Conservation (phyloP, 64 coral and sea anemone species). For the Montipora cactus region DNA sequence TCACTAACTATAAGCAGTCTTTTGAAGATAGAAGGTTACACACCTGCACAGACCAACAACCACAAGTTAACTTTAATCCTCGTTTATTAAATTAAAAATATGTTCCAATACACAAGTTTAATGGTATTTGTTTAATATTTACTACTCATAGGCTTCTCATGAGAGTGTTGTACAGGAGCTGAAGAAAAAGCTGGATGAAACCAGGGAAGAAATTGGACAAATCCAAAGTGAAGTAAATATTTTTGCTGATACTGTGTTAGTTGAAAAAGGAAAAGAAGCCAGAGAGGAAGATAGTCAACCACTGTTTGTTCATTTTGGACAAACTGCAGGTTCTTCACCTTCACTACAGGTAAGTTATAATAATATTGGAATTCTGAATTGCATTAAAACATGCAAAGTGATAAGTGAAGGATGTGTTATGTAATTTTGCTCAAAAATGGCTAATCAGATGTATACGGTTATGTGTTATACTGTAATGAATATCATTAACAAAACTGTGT, state of each 20-base stretch:
- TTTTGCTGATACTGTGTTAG: background rate
- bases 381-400: background rate
- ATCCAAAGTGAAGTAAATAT: slow-evolving; percentile 12
- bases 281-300: background rate
- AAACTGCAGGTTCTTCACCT: background rate
- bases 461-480: too few relatives aligned
- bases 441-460: too few relatives aligned
- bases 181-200: slow-evolving; percentile 13
- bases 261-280: background rate
- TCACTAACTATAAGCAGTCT: too few relatives aligned
- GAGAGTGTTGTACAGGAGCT: slow-evolving; percentile 36
- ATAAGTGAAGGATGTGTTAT: background rate
- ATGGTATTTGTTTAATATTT: background rate
- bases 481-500: too few relatives aligned
- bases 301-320: background rate
- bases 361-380: background rate
- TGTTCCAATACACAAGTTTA: too few relatives aligned
- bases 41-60: too few relatives aligned
- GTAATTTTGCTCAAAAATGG: too few relatives aligned
- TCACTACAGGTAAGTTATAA: background rate
- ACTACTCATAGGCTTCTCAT: background rate
- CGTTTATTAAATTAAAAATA: too few relatives aligned
- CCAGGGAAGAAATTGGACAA: slow-evolving; percentile 36
- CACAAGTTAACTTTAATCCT: too few relatives aligned
- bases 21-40: too few relatives aligned